phyloP scores from a whole-genome alignment of 2,888 invertebrate genomes.

The Pomacea canaliculata region DNA sequence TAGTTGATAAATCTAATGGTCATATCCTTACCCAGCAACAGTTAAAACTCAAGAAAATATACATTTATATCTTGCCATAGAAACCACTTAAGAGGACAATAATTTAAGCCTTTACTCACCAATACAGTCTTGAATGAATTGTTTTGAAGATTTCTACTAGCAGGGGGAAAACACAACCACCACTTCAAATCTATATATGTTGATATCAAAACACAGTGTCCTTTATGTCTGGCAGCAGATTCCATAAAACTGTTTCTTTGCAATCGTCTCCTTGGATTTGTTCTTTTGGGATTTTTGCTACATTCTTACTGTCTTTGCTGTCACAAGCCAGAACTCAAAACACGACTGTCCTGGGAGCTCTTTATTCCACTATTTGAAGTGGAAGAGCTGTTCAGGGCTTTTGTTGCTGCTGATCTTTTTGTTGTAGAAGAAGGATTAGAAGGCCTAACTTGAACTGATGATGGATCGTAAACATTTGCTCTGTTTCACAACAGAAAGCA shows the following conservation, averaged over 20 bases:
- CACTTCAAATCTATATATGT: slow-evolving; percentile 80
- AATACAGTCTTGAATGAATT: slow-evolving; percentile 79
- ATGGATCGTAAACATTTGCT: neutral
- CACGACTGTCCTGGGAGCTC: neutral
- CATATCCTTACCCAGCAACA: neutral
- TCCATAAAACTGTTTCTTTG: slow-evolving; percentile 22
- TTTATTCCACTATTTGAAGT: neutral
- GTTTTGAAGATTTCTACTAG: slow-evolving; percentile 83
- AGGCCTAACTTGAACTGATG: neutral
- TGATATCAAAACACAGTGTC: slow-evolving; percentile 76
- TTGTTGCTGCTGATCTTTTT: neutral
- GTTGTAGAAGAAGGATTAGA: neutral
- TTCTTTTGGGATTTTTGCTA: neutral
- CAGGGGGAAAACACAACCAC: slow-evolving; percentile 78
- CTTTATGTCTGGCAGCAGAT: slow-evolving; percentile 39
- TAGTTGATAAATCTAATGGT: no score
- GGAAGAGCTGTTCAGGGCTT: no score
- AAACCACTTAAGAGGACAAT: neutral
- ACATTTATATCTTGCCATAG: neutral
- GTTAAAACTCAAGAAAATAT: neutral
- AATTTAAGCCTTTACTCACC: slow-evolving; percentile 72
- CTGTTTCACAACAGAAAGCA: neutral
- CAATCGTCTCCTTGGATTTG: neutral
- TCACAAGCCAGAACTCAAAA: neutral
- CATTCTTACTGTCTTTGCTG: neutral